Conservation (phyloP, 1,140 invertebrate genomes). For the Drosophila melanogaster region Release_6_plus_ISO1_MT NT_033777.3:26531001-26531500, state of each 20-base stretch:
- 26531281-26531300: slow-evolving; percentile 64
- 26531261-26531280: slow-evolving; percentile 38
- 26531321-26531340: slow-evolving; percentile 80
- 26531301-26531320: slow-evolving; percentile 81
- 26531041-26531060: slow-evolving; percentile 29
- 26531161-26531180: slow-evolving; percentile 1
- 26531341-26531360: slow-evolving; percentile 68
- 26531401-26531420: not conserved
- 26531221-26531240: slow-evolving; percentile 27
- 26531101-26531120: slow-evolving; percentile 19
- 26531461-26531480: slow-evolving; percentile 31
- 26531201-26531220: slow-evolving; percentile 17
- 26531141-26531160: slow-evolving; percentile 43
- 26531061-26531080: slow-evolving; percentile 38
- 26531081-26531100: slow-evolving; percentile 33
- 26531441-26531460: slow-evolving; percentile 45
- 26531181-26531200: slow-evolving; percentile 3
- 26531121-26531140: slow-evolving; percentile 37
- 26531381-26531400: slow-evolving; percentile 29
- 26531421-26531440: slow-evolving; percentile 57
- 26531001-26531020: slow-evolving; percentile 2
- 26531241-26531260: not conserved
- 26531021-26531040: not conserved
- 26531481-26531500: slow-evolving; percentile 53
- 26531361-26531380: slow-evolving; percentile 69